Base-by-base conservation (phyloP, 2,888 invertebrate genomes). In the Acrocyrtus sp. region DNA sequence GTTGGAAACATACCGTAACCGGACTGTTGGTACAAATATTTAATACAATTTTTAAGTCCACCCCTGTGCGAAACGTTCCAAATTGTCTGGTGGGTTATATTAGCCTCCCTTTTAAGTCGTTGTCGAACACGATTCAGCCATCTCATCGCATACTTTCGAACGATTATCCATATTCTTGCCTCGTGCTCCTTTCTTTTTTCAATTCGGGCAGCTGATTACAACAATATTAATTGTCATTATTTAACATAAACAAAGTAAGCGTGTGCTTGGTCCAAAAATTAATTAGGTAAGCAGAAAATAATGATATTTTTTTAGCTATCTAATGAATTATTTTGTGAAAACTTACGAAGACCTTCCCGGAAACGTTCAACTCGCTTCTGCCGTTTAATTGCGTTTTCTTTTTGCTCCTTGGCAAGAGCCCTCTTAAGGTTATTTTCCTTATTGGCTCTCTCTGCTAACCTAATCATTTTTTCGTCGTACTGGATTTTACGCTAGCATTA, bases 101-200 rank as follows among this genome's bases (percentile, higher is more conserved):
- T 62, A n/a, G 1, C 22, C 0, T 39, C 56, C 43, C 50, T 48
- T 3, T 29, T 10, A 1, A 61, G 21, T 10, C 61, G 22, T 12
- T 24, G 47, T 45, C 68, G 60, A 29, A 68, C 60, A 1, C 39
- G 21, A 21, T 68, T 61, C 5, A 68, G 47, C 68, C 69, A 62
- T 1, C 69, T 61, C 62, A 62, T 62, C 0, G 69, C 69, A 39
- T 26, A 69, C 56, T 57, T 69, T 57, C 69, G 62, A 62, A 69
- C 62, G 50, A 69, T 48, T 5, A 48, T 12, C 0, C 62, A 27
- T 22, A 69, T 4, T 19, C 57, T 22, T 12, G 53, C 47, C 21
- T 50, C 19, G 15, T 22, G 39, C 0, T 48, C 62, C 0, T 17
- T 26, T 10, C 39, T 39, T 27, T 29, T 17, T 12, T 54, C 62